phyloP scores from a whole-genome alignment of 1,140 invertebrate genomes.

The Dreissena rostriformis region DNA sequence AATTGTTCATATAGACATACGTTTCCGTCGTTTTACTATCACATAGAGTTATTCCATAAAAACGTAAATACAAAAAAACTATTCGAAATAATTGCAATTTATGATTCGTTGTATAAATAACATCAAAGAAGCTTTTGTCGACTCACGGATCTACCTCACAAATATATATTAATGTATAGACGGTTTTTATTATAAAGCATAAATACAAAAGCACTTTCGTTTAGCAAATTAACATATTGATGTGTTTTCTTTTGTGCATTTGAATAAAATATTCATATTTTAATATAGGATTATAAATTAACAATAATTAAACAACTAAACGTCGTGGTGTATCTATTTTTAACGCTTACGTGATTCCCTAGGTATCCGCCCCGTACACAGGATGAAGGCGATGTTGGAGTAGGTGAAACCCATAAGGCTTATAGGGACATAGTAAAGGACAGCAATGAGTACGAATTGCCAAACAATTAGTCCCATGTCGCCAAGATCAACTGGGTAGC shows the following conservation, averaged over 20 bases:
- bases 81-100: background rate
- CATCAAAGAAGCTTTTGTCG: background rate
- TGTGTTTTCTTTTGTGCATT: background rate
- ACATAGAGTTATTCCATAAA: background rate
- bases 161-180: background rate
- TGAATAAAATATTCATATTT: background rate
- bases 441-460: conserved; percentile 31
- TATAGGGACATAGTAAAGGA: conserved; percentile 27
- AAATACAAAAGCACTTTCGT: background rate
- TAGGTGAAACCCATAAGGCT: conserved; percentile 44
- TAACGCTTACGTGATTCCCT: conserved; percentile 9
- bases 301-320: background rate
- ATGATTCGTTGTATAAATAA: background rate
- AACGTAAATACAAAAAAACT: no score
- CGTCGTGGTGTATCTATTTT: no score
- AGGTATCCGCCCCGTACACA: conserved; percentile 24
- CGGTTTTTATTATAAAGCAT: background rate
- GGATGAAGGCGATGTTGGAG: conserved; percentile 25
- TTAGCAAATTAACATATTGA: background rate
- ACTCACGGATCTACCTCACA: background rate
- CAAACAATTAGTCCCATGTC: background rate
- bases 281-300: background rate
- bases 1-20: background rate
- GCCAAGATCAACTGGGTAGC: conserved; percentile 6
- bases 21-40: background rate